Base-by-base conservation (phyloP, 2,113 vertebrate genomes). In the Lamprologus lemairii region DNA sequence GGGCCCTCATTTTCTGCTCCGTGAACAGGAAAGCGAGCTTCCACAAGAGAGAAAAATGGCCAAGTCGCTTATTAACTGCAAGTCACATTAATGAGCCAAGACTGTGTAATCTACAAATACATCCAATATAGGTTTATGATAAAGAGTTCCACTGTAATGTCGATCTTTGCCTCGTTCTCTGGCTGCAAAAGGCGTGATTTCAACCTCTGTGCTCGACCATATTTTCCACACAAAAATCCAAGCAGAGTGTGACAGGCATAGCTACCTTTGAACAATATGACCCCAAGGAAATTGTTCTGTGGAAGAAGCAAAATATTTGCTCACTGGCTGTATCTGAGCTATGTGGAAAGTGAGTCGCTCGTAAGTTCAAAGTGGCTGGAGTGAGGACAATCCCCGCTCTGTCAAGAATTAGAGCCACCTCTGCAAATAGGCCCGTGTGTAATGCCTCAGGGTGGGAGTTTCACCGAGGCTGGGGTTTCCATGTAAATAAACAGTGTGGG, bases 401-500 rank as follows among this genome's bases (percentile, higher is more conserved):
- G 95, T 92, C 90, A 96, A 95, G 96, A 96, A 96, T 96, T 95
- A 96, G 95, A 96, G 94, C 93, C 94, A 96, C 95, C 96, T 96
- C 95, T 95, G 96, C 95, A 97, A 97, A 97, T 93, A 97, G 94
- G 86, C 94, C 95, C 94, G 93, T 94, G 93, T 96, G 96, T 96
- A 95, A 94, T 93, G 96, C 96, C 95, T 89, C 84, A 92, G 95
- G 96, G 93, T 93, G 94, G 95, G 93, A 93, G 94, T 93, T 94
- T 96, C 91, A 94, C 94, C 86, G 86, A 89, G 94, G 91, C 90
- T 94, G 95, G 92, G 96, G 93, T 96, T 96, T 96, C 96, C 94
- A 89, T 96, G 96, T 96, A 96, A 97, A 97, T 97, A 97, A 97
- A 97, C 96, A 96, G 94, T 71, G 93, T 92, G 92, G 95, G 95